These are phyloP conservation scores for Aramus guarauna DNA, from an alignment of 2,113 vertebrate species.

Conservation along the genomic window DNA sequence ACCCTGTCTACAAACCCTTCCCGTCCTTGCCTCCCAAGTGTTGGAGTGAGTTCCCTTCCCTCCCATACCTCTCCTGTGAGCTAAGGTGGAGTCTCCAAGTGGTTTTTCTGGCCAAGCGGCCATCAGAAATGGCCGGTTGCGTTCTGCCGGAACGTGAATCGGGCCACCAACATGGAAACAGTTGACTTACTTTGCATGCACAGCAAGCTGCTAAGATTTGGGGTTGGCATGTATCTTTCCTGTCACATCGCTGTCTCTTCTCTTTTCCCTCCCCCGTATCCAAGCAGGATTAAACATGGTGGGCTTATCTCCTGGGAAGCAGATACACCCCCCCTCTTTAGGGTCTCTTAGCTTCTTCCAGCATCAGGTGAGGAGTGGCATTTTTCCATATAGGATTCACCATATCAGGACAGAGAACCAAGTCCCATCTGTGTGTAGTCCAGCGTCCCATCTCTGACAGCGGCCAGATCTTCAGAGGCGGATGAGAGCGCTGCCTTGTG, in stretches of 20 bases:
- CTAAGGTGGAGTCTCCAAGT: constrained; percentile 47
- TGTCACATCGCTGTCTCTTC: constrained; percentile 5
- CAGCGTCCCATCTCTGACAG: not conserved
- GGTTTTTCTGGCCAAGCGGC: not conserved
- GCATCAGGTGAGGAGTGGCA: not conserved
- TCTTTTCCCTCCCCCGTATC: not conserved
- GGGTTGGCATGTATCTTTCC: constrained; percentile 23
- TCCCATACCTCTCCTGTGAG: constrained; percentile 45
- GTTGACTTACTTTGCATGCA: constrained; percentile 34
- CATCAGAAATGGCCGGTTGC: not conserved
- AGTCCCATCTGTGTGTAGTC: not conserved
- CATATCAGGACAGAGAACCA: not conserved
- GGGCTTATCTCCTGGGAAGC: not conserved
- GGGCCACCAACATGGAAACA: not conserved
- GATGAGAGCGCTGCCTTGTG: not conserved
- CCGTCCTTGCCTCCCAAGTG: constrained; percentile 8
- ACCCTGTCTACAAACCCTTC: constrained; percentile 46
- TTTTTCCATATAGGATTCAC: not conserved
- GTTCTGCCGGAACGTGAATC: not conserved
- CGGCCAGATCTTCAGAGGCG: not conserved
- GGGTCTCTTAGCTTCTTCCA: not conserved
- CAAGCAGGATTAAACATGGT: not conserved
- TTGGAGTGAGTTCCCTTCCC: constrained; percentile 46
- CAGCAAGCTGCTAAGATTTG: constrained; percentile 42
- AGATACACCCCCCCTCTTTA: not conserved